Conservation (phyloP, 2,113 vertebrate species). For the Camelus dromedarius region DNA sequence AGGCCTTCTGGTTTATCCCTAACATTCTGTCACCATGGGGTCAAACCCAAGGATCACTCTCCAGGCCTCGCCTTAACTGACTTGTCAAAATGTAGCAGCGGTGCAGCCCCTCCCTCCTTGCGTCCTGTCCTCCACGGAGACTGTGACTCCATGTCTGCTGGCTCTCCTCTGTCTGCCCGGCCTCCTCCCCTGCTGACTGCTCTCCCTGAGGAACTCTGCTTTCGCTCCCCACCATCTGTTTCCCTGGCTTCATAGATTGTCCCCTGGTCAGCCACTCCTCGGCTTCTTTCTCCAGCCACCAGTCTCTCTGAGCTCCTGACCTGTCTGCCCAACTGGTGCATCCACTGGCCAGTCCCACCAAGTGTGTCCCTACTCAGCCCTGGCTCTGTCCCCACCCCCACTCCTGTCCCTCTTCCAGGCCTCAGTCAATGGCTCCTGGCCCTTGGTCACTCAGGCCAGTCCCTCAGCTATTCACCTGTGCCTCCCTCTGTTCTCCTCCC, state of each 20-base stretch:
- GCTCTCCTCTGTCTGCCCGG: not conserved
- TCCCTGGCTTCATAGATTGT: too few species aligned
- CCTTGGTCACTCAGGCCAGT: not conserved
- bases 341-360: not conserved
- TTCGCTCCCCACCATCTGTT: fast-evolving
- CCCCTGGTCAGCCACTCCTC: not conserved
- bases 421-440: not conserved
- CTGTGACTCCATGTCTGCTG: not conserved
- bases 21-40: not conserved
- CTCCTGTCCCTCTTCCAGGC: not conserved
- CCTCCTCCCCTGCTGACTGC: not conserved
- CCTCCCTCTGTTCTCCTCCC: not conserved
- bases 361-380: too few species aligned
- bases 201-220: not conserved
- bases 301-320: not conserved
- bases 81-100: not conserved
- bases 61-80: not conserved
- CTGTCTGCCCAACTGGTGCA: fast-evolving
- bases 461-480: not conserved
- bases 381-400: too few species aligned
- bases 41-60: not conserved
- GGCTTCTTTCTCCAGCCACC: not conserved
- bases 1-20: not conserved
- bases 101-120: too few species aligned
- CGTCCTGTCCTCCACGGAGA: not conserved